Evolutionary conservation across 2,797 vertebrate species (phyloP).

Genomic region (Pygocentrus nattereri): DNA sequence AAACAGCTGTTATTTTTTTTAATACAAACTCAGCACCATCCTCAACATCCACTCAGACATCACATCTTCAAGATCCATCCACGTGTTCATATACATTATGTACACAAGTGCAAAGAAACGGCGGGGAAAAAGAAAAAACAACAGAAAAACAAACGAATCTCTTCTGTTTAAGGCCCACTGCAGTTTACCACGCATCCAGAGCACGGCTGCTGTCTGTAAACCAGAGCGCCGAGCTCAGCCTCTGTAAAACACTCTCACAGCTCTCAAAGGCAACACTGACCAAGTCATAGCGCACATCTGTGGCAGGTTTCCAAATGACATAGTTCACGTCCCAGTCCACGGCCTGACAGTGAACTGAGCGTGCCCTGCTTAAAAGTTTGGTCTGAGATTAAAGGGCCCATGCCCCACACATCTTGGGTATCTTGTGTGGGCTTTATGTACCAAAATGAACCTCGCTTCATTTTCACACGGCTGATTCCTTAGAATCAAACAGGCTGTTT

Average conservation of each 20-base stretch:
- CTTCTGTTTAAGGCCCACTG: neutral
- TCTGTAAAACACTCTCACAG: slow-evolving; percentile 3
- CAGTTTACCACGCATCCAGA: neutral
- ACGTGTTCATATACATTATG: slow-evolving; percentile 74
- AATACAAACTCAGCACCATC: slow-evolving; percentile 17
- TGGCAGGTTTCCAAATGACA: neutral
- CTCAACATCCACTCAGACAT: slow-evolving; percentile 12
- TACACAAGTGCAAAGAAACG: slow-evolving; percentile 75
- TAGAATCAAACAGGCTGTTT: neutral
- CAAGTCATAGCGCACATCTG: neutral
- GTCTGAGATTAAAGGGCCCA: neutral
- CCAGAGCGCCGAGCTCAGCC: neutral
- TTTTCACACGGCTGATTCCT: neutral
- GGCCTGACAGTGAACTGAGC: slow-evolving; percentile 5
- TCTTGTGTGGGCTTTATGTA: neutral
- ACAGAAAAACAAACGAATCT: neutral
- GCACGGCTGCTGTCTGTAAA: neutral
- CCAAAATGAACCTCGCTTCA: neutral
- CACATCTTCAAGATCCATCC: slow-evolving; percentile 5
- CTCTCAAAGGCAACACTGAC: too few relatives aligned
- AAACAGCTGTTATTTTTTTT: neutral
- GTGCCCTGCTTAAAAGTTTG: neutral
- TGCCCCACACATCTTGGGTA: neutral
- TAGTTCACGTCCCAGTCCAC: neutral
- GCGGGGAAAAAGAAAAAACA: neutral